Conservation (phyloP, 2,797 vertebrate species). For the Anomalospiza imberbis region DNA sequence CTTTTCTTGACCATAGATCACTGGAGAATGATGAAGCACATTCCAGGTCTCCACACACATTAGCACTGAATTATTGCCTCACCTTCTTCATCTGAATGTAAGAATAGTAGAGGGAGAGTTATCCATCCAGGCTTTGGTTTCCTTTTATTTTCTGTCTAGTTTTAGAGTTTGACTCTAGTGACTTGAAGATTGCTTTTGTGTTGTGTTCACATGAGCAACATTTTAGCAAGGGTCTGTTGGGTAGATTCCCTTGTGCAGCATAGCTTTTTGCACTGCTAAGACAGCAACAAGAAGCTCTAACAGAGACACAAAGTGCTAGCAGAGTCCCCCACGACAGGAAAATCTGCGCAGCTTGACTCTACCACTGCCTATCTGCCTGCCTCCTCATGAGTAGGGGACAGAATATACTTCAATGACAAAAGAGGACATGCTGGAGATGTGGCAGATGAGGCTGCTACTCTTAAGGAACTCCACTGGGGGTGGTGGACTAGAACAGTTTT, state of each 20-base stretch:
- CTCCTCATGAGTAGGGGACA: accelerated
- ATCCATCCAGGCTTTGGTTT: not conserved
- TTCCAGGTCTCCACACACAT: slow-evolving; percentile 25
- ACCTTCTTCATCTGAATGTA: slow-evolving; percentile 6
- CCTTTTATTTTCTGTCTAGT: not conserved
- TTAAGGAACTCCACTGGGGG: not conserved
- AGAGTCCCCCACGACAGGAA: not conserved
- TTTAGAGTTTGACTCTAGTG: slow-evolving; percentile 15
- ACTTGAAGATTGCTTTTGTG: not conserved
- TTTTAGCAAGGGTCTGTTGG: not conserved
- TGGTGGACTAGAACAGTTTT: not conserved
- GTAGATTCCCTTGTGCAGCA: not conserved
- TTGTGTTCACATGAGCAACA: not conserved
- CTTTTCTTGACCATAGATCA: not conserved
- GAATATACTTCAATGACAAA: not conserved
- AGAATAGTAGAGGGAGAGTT: not conserved
- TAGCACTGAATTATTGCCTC: slow-evolving; percentile 40
- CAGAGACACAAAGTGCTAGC: not conserved
- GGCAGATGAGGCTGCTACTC: not conserved
- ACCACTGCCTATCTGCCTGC: not conserved
- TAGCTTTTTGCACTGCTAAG: slow-evolving; percentile 29
- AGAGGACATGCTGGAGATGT: accelerated
- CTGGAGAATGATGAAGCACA: slow-evolving; percentile 21
- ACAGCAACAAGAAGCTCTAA: not conserved
- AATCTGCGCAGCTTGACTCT: not conserved